Base-by-base conservation (phyloP, 2,888 invertebrate species). In the Campoplex nolae region DNA sequence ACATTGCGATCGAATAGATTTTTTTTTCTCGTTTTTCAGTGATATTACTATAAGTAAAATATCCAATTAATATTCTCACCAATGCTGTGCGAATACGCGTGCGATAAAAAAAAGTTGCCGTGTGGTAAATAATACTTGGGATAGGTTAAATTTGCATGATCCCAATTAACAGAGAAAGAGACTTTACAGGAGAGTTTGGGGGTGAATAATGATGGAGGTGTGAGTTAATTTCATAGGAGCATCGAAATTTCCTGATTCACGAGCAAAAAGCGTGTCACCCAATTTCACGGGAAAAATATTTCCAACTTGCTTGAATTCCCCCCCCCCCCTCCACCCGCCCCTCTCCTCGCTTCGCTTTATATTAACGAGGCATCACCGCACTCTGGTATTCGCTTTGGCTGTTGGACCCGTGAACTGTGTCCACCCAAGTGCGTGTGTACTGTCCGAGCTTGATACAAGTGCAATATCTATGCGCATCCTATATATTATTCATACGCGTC, bases 341-440 rank as follows among this genome's bases (percentile, higher is more conserved):
- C 23, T 0, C 23, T 0, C 23, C 32, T 32, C 16, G 74, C 56
- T 23, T n/a, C 48, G 45, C 42, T 70, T 54, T 54, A 70, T 78
- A 62, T 62, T 62, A 78, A 70, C 70, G 68, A 79, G 78, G 56
- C 78, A 56, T 42, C 56, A 54, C 54, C 51, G 32, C 67, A 23
- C 78, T 67, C 65, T 48, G 38, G 23, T 68, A 51, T 78, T 68
- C 79, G 32, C 62, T 70, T 56, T 48, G 3, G 42, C 58, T 32
- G 71, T 51, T 48, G 13, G 35, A 77, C 35, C 71, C 62, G 71
- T 23, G 58, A 80, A 62, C 48, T 71, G 62, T 62, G 80, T 38
- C 16, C 51, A 62, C 3, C 62, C n/a, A 16, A 62, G n/a, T n/a
- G 65, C 77, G 77, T 35, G 73, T 62, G 80, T 62, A 80, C 73